Base-by-base conservation (phyloP, 2,888 invertebrate genomes). In the Leptarthrus brevirostris region DNA sequence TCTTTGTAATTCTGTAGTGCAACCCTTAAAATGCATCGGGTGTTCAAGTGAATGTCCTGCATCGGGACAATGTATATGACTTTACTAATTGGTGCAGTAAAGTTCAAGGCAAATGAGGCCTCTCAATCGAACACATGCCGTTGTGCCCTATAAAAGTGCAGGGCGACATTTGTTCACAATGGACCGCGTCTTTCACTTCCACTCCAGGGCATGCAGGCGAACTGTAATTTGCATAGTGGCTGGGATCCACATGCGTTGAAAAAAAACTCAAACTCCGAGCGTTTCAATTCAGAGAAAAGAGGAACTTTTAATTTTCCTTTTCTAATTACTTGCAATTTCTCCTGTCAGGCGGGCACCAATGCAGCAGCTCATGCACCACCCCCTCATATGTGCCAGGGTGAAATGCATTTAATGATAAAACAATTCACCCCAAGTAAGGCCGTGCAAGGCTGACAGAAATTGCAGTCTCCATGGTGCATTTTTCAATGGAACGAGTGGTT, bases 301-400 rank as follows among this genome's bases (percentile, higher is more conserved):
- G 56, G 69, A 66, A 75, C 72, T 75, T 73, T 73, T 75, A 75
- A 75, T 75, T 75, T 75, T 73, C 75, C 75, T 75, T 73, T 75
- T 73, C 72, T 75, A 75, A 75, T 75, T 75, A 75, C 70, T 75
- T 73, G 73, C 72, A 73, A 73, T 73, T 75, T 75, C 73, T 61
- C 58, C 2, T 36, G 14, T 14, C 34, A 26, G 16, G 6, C 3
- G 2, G 6, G 18, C 49, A 49, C 16, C n/a, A 49, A 18, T 34
- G 36, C 20, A 6, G 20, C 20, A 30, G 34, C 40, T 4, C 16
- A n/a, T 53, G 22, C 36, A 53, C 36, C n/a, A n/a, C n/a, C n/a
- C n/a, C 52, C n/a, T 18, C 47, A 44, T 49, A 49, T 61, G 71
- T 47, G 44, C 26, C 56, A 58, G 52, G 22, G 52, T 49, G 36